Evolutionary conservation across 1,140 invertebrate genomes (phyloP), one percentile per base, ranked within the genome.

Genomic region (Tetramorium parvispinum): DNA sequence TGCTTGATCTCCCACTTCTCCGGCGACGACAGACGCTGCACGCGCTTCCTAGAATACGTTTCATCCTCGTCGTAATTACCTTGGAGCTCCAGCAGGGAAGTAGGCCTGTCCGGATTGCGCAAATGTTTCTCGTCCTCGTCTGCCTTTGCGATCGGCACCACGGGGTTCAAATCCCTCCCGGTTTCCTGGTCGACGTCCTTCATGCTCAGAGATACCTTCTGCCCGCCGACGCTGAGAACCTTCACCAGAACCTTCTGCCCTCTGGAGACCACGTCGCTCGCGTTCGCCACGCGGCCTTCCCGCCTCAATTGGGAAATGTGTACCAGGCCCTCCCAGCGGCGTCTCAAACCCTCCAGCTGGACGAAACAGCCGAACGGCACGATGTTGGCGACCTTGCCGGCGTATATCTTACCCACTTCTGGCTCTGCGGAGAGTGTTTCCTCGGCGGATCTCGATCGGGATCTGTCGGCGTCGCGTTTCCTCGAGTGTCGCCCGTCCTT

Each of bases 301-400:
- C 98, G 96, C 51, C 98, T 94, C 32, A 99, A 94, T 95, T 99
- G 98, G 13, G 99, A 99, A 89, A 99, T 99, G 93, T 99, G 99
- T 10, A 99, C 98, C 0, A 99, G 95, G 2, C 99, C 99, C 95
- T 99, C 99, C 97, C 97, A 98, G 79, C 98, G 96, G 79, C 97
- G 96, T 68, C 97, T 96, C 8, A 99, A 95, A 0, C 99, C 98
- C 93, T 99, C 98, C 7, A 99, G 94, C 94, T 99, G 98, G 0
- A 99, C 98, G 96, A 99, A 99, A 95, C 99, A 99, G 2, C 99
- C 99, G 96, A 99, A 99, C 51, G 98, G 97, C 43, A 99, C 98
- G 87, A 99, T 98, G 92, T 99, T 99, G 6, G 98, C 98, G 0
- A 99, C 98, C 95, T 98, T 98, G 0, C 99, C 99, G 88, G 97